phyloP scores from a whole-genome alignment of 2,113 vertebrate genomes.

The Salminus brasiliensis region DNA sequence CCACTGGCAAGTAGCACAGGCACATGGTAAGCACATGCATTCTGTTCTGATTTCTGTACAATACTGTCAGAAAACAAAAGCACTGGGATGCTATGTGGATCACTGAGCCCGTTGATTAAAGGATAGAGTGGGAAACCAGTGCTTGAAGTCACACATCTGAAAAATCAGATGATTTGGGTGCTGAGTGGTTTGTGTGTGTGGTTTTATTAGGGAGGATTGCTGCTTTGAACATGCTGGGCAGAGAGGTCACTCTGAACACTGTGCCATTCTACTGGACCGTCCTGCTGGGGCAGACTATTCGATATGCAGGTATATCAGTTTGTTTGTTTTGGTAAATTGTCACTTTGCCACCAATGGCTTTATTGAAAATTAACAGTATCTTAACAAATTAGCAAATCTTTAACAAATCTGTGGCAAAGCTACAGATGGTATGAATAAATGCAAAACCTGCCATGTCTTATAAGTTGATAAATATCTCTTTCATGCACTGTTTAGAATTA shows the following conservation, averaged over 20 bases:
- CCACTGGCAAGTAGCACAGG: conserved; percentile 86
- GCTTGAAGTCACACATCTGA: background rate
- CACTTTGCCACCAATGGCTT: too few relatives aligned
- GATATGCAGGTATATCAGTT: conserved; percentile 76
- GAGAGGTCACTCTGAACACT: conserved; percentile 67
- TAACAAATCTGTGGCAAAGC: too few relatives aligned
- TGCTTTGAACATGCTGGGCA: conserved; percentile 82
- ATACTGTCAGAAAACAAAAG: background rate
- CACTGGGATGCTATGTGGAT: background rate
- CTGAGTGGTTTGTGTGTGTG: background rate
- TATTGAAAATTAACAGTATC: too few relatives aligned
- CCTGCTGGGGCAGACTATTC: conserved; percentile 77
- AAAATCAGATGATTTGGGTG: background rate
- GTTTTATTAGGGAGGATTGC: conserved; percentile 74
- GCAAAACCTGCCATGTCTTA: background rate
- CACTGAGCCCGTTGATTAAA: background rate
- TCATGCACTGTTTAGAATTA: background rate
- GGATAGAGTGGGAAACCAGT: background rate
- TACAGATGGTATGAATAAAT: background rate
- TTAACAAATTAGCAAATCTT: too few relatives aligned
- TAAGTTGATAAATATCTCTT: too few relatives aligned
- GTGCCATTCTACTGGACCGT: conserved; percentile 88
- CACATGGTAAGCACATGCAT: conserved; percentile 72
- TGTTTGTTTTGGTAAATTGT: too few relatives aligned
- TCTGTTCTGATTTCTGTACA: background rate